These are phyloP conservation scores for Biston betularia DNA, from an alignment of 2,888 invertebrate genomes.

Conservation along the genomic window DNA sequence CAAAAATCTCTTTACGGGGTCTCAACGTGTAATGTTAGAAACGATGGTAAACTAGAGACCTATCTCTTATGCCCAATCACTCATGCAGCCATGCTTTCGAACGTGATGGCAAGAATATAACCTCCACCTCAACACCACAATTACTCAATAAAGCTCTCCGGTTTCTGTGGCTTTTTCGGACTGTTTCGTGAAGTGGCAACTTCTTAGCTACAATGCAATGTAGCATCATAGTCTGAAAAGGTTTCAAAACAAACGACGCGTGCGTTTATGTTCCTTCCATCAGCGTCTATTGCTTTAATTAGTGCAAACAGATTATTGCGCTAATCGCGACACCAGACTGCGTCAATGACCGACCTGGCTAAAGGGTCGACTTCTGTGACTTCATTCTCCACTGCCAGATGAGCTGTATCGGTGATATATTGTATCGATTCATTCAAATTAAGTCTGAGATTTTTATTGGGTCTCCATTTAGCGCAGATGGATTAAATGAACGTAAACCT, in stretches of 20 bases:
- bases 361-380: slow-evolving; percentile 40
- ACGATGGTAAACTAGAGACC: no score
- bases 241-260: slow-evolving; percentile 53
- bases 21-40: no score
- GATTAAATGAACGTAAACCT: not conserved
- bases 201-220: no score
- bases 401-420: slow-evolving; percentile 19
- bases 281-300: slow-evolving; percentile 60
- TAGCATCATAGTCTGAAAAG: not conserved
- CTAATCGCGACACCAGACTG: slow-evolving; percentile 73
- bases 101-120: no score
- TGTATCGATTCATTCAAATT: not conserved
- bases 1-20: no score
- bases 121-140: no score
- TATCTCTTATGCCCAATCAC: no score
- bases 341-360: slow-evolving; percentile 72
- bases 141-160: no score
- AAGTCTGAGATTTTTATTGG: not conserved
- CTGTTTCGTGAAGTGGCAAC: not conserved
- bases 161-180: no score
- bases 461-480: not conserved
- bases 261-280: slow-evolving; percentile 61
- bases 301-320: slow-evolving; percentile 60
- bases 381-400: slow-evolving; percentile 29
- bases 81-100: no score